Base-by-base conservation (phyloP, 1,140 invertebrate species). In the Zaprionus camerounensis region DNA sequence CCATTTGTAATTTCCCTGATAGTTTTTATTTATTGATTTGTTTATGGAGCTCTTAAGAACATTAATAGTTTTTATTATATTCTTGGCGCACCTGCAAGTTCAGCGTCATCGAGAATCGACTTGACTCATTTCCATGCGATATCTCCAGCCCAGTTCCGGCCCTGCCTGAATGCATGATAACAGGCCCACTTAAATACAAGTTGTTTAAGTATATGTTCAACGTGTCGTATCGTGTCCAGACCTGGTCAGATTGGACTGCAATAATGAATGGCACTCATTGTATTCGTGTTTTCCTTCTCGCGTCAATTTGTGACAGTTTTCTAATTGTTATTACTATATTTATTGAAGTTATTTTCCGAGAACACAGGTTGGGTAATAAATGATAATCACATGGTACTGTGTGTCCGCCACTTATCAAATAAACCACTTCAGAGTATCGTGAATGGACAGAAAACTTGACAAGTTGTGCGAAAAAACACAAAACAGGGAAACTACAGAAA, bases 261-360 rank as follows among this genome's bases (percentile, higher is more conserved):
- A 83, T 84, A 75, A 85, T 84, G 82, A 84, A 84, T 84, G 78
- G 22, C 75, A 76, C 68, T 81, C 82, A 75, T 84, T 84, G 78
- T 85, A 69, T 13, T 56, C 64, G 62, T 70, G 11, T 46, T 62
- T 49, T 64, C 17, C 11, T 46, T 58, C 12, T 49, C 20, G 17
- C 22, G 53, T 41, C 41, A 76, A 76, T 44, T 72, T 73, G 73
- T 81, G 78, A 83, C 81, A 80, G 71, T 68, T 73, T 73, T 81
- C 64, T 81, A 81, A 84, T 84, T 71, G 59, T 78, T 84, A 67
- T 80, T 73, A 76, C 36, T 63, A 34, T 26, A 70, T 77, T 83
- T 71, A 71, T 71, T 64, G 55, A 17, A 44, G 53, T 70, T 57
- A 63, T 9, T 61, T 56, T 73, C 73, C 26, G 6, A 71, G 73